Evolutionary conservation across 2,797 vertebrate species (phyloP).

Genomic region (Picus viridis): DNA sequence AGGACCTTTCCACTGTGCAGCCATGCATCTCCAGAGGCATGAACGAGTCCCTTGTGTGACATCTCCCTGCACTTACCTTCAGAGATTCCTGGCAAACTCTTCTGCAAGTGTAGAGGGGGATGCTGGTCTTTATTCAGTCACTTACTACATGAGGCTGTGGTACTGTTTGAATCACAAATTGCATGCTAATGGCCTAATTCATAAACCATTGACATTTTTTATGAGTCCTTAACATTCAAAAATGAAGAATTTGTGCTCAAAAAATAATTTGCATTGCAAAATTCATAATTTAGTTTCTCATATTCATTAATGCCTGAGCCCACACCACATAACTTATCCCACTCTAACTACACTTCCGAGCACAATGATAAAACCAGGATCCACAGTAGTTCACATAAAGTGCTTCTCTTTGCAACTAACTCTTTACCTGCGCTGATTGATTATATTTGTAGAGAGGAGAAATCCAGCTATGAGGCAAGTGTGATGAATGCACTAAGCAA

Average conservation of each 20-base stretch:
- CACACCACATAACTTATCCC: conserved; percentile 82
- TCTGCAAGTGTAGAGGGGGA: conserved; percentile 62
- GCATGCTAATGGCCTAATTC: conserved; percentile 84
- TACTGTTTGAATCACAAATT: conserved; percentile 81
- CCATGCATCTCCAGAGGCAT: not conserved
- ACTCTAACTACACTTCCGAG: conserved; percentile 70
- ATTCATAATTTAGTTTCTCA: conserved; percentile 82
- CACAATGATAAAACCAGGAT: conserved; percentile 70
- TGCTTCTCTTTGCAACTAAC: conserved; percentile 36
- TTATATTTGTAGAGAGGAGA: conserved; percentile 40
- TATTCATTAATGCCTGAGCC: conserved; percentile 82
- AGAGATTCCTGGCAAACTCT: conserved; percentile 69
- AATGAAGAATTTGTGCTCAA: conserved; percentile 84
- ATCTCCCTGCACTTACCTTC: conserved; percentile 20
- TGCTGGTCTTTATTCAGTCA: conserved; percentile 68
- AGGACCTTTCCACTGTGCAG: not conserved
- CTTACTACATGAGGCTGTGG: conserved; percentile 70
- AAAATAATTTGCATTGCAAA: conserved; percentile 86
- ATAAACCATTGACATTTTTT: conserved; percentile 85
- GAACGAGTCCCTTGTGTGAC: conserved; percentile 11
- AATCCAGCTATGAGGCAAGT: conserved; percentile 35
- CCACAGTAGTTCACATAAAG: conserved; percentile 64
- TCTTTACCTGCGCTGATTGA: conserved; percentile 53
- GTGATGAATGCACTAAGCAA: conserved; percentile 49
- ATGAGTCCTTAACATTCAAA: conserved; percentile 81